A percentile compares a stretch with the other conserved stretches of the same genome.
Evolutionary conservation across 2,888 invertebrate species (phyloP).

Genomic region (Euproctis similis): DNA sequence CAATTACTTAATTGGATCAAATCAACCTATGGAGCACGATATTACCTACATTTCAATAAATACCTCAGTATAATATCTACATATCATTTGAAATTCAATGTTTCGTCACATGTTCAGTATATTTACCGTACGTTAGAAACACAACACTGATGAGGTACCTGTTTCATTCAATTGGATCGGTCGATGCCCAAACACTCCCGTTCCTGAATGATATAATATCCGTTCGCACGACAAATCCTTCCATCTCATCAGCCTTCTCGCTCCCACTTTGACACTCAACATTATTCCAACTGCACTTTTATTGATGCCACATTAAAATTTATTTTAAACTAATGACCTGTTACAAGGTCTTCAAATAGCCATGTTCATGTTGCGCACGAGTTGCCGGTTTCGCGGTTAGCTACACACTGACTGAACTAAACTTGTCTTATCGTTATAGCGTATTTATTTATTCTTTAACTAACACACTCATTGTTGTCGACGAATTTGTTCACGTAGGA

Average conservation of each 20-base stretch:
- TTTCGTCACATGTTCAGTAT: too few relatives aligned
- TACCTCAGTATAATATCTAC: too few relatives aligned
- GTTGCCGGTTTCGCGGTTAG: conserved; percentile 30
- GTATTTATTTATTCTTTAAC: too few relatives aligned
- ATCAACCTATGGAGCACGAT: too few relatives aligned
- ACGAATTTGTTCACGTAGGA: too few relatives aligned
- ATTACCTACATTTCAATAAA: too few relatives aligned
- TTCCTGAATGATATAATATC: conserved; percentile 70
- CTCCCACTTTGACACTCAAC: conserved; percentile 46
- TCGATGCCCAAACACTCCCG: conserved; percentile 78
- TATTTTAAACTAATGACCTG: conserved; percentile 7
- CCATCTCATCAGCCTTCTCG: conserved; percentile 42
- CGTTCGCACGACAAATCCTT: conserved; percentile 34
- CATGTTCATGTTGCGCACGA: conserved; percentile 45
- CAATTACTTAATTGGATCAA: too few relatives aligned
- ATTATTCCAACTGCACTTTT: conserved; percentile 32
- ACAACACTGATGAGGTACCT: conserved; percentile 43
- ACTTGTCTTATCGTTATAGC: too few relatives aligned
- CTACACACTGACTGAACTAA: conserved; percentile 32
- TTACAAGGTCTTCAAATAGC: conserved; percentile 40
- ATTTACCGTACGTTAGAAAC: too few relatives aligned
- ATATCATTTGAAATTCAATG: too few relatives aligned
- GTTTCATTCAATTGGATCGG: conserved; percentile 47
- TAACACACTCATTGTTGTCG: too few relatives aligned
- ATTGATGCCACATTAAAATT: conserved; percentile 19